phyloP scores from a whole-genome alignment of 2,888 invertebrate species.

The Synergus japonicus region DNA sequence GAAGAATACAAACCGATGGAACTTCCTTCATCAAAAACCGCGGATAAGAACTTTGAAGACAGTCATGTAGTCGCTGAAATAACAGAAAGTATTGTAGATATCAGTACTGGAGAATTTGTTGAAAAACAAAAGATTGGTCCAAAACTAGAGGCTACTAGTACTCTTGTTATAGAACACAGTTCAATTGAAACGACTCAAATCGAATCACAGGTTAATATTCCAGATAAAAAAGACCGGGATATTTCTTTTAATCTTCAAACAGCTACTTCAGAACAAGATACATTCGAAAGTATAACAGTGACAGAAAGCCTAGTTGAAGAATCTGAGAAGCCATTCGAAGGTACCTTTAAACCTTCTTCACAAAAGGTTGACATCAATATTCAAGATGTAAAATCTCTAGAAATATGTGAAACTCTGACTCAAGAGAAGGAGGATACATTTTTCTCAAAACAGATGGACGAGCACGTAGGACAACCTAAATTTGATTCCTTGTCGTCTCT shows the following conservation, averaged over 20 bases:
- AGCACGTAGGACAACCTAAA: conserved; percentile 58
- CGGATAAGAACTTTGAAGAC: conserved; percentile 61
- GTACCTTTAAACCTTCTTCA: conserved; percentile 70
- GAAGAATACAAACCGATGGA: conserved; percentile 74
- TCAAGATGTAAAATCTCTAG: conserved; percentile 74
- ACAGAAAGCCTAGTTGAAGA: conserved; percentile 78
- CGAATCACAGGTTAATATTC: conserved; percentile 71
- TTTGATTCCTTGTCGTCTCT: conserved; percentile 55
- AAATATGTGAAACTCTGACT: conserved; percentile 72
- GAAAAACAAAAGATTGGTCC: conserved; percentile 56
- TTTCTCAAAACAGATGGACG: conserved; percentile 46
- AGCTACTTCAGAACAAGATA: conserved; percentile 77
- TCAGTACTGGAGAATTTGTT: conserved; percentile 69
- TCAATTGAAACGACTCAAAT: conserved; percentile 68
- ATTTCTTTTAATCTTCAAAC: conserved; percentile 70
- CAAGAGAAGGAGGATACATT: conserved; percentile 74
- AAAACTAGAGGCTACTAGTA: conserved; percentile 64
- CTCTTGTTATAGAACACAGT: conserved; percentile 66
- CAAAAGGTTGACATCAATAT: conserved; percentile 77
- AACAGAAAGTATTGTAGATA: conserved; percentile 73
- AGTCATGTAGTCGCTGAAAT: conserved; percentile 70
- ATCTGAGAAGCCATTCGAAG: conserved; percentile 74
- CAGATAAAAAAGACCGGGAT: conserved; percentile 53
- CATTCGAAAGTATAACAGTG: conserved; percentile 80
- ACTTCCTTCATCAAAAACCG: conserved; percentile 71